phyloP scores from a whole-genome alignment of 2,113 vertebrate species.

The Brachyistius frenatus region DNA sequence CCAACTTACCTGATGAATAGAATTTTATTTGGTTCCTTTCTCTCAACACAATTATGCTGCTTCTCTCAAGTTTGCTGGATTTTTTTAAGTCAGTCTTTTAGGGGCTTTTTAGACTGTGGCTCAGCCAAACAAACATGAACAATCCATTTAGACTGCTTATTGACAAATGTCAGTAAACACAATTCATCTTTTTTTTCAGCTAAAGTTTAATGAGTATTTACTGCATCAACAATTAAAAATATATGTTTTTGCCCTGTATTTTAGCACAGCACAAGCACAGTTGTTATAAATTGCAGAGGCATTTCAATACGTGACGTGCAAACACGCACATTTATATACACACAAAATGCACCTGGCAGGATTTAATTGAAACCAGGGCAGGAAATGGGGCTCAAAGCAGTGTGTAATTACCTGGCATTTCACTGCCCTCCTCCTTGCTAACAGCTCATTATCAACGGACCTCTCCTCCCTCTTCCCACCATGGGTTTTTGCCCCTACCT shows the following conservation, averaged over 20 bases:
- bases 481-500: background rate
- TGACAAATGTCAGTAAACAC: background rate
- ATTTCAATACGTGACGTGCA: background rate
- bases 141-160: background rate
- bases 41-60: background rate
- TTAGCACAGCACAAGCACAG: background rate
- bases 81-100: too few species aligned
- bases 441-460: constrained; percentile 89
- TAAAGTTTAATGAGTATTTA: background rate
- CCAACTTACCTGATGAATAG: too few species aligned
- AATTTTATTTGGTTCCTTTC: background rate
- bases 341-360: constrained; percentile 87
- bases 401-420: constrained; percentile 90
- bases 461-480: constrained; percentile 26
- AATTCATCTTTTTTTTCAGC: background rate
- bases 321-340: constrained; percentile 23
- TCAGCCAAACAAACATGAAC: background rate
- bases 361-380: constrained; percentile 83
- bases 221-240: background rate
- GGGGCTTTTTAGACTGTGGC: background rate
- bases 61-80: too few species aligned
- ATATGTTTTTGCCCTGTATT: too few species aligned
- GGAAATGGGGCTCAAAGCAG: constrained; percentile 85
- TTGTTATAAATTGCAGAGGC: background rate
- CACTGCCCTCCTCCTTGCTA: constrained; percentile 81